These are phyloP conservation scores for Balearica regulorum DNA, from an alignment of 2,797 vertebrate species.

Conservation along the genomic window DNA sequence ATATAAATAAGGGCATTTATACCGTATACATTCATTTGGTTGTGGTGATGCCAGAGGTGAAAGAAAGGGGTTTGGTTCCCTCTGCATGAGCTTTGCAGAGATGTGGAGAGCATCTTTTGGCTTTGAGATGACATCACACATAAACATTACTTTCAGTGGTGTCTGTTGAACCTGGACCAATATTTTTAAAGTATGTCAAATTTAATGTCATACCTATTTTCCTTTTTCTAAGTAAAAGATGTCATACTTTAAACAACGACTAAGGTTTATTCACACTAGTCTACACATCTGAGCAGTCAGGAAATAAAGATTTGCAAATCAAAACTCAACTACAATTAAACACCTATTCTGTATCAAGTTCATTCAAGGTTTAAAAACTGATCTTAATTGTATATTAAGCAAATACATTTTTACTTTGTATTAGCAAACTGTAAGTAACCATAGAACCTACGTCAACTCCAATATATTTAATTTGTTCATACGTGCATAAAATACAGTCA, in stretches of 20 bases:
- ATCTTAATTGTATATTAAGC: neutral
- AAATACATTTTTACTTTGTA: conserved; percentile 31
- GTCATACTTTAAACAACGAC: neutral
- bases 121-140: neutral
- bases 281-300: neutral
- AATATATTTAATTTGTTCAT: conserved; percentile 61
- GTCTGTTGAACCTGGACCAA: neutral
- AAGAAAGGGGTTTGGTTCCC: neutral
- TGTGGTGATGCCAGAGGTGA: neutral
- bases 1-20: neutral
- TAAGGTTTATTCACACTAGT: neutral
- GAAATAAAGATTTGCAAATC: neutral
- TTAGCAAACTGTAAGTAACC: conserved; percentile 32
- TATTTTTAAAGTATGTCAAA: neutral
- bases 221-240: neutral
- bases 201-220: neutral
- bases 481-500: conserved; percentile 56
- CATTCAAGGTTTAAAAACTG: neutral
- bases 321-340: neutral
- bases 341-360: neutral
- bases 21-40: neutral
- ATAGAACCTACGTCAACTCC: conserved; percentile 38
- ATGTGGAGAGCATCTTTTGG: neutral
- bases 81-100: neutral
- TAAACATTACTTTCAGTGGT: neutral